A percentile compares a stretch with the other conserved stretches of the same genome.
These are phyloP conservation scores for Heliothis subflexa DNA, from an alignment of 1,140 invertebrate species.

Conservation along the genomic window DNA sequence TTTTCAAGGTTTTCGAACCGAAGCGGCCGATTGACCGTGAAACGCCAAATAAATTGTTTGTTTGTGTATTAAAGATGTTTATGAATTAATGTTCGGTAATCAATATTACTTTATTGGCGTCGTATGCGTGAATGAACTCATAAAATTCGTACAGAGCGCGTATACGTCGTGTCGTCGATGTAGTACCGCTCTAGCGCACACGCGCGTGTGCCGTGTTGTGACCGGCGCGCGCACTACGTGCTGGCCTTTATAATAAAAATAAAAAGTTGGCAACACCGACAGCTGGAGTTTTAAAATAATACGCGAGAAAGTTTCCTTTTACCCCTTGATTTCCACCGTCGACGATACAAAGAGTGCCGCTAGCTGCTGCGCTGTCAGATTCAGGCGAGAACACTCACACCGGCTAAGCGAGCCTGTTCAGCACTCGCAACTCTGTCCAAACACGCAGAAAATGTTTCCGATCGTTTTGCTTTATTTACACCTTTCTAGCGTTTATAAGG, in stretches of 20 bases:
- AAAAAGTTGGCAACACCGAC: conserved; percentile 12
- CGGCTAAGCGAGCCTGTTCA: no score
- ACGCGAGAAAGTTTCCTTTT: not conserved
- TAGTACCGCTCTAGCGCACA: not conserved
- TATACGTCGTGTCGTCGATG: not conserved
- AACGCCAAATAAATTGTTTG: no score
- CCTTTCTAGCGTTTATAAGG: no score
- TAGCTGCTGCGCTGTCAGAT: no score
- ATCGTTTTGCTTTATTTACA: no score
- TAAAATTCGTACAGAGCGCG: conserved; percentile 21
- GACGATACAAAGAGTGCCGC: not conserved
- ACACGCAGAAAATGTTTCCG: no score
- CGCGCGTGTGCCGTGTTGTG: not conserved
- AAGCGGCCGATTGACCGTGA: no score
- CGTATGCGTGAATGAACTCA: conserved; percentile 40
- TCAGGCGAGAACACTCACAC: no score
- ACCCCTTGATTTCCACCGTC: not conserved
- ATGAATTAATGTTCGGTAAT: conserved; percentile 4
- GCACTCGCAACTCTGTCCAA: no score
- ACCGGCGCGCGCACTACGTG: not conserved
- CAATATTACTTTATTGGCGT: conserved; percentile 6
- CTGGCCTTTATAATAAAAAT: conserved; percentile 2
- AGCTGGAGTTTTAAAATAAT: conserved; percentile 31
- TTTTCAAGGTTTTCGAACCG: no score
- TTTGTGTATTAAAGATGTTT: not conserved